Evolutionary conservation across 1,140 invertebrate genomes (phyloP).

Genomic region (Drosophila trapezifrons): DNA sequence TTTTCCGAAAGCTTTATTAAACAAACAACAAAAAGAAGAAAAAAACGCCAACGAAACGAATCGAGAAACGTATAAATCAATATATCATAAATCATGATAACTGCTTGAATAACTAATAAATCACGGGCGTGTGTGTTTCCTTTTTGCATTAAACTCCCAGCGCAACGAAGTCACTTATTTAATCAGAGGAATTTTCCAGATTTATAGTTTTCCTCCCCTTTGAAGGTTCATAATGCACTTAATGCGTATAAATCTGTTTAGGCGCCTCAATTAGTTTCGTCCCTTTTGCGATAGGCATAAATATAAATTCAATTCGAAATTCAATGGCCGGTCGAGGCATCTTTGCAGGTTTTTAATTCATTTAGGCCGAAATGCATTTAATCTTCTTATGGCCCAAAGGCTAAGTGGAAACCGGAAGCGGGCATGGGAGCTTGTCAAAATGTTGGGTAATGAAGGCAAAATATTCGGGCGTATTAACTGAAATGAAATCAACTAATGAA

Average conservation of each 20-base stretch:
- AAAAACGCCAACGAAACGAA: slow-evolving; percentile 9
- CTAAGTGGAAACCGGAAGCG: slow-evolving; percentile 6
- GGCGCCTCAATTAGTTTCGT: slow-evolving; percentile 42
- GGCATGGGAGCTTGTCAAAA: slow-evolving; percentile 27
- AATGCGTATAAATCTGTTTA: slow-evolving; percentile 48
- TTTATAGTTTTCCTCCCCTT: slow-evolving; percentile 25
- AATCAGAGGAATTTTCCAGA: slow-evolving; percentile 45
- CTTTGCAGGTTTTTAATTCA: slow-evolving; percentile 40
- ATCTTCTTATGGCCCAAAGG: slow-evolving; percentile 36
- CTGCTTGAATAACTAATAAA: slow-evolving; percentile 71
- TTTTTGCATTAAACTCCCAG: slow-evolving; percentile 48
- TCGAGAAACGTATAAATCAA: slow-evolving; percentile 57
- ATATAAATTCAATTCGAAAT: slow-evolving; percentile 35
- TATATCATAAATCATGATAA: slow-evolving; percentile 75
- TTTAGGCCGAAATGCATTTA: slow-evolving; percentile 42
- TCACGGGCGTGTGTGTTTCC: slow-evolving; percentile 61
- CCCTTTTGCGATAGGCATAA: slow-evolving; percentile 27
- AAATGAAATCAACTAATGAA: slow-evolving; percentile 77
- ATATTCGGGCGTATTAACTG: slow-evolving; percentile 62
- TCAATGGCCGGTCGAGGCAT: slow-evolving; percentile 7
- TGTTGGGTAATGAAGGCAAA: slow-evolving; percentile 48
- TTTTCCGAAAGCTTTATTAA: slow-evolving; percentile 46
- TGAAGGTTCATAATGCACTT: slow-evolving; percentile 23
- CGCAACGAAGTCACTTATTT: slow-evolving; percentile 47
- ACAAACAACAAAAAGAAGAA: slow-evolving; percentile 24